phyloP scores from a whole-genome alignment of 1,140 invertebrate species.

The Antheraea mylitta region DNA sequence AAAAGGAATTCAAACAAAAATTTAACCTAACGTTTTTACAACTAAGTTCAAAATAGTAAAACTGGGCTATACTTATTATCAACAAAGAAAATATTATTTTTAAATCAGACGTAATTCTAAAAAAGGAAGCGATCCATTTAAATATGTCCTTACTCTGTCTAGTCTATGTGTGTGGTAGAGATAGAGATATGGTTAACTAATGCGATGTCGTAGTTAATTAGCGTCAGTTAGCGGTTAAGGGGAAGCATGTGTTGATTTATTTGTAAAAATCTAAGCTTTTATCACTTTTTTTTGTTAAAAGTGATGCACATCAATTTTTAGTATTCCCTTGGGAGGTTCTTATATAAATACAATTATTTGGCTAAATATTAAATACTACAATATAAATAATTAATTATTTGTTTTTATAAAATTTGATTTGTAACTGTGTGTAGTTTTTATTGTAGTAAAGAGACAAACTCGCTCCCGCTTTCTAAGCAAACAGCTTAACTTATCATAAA shows the following conservation, averaged over 20 bases:
- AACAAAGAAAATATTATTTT: neutral
- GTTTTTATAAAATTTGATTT: too few relatives aligned
- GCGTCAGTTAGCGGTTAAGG: conserved; percentile 53
- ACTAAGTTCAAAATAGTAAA: neutral
- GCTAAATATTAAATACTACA: too few relatives aligned
- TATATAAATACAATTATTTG: too few relatives aligned
- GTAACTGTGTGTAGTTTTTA: too few relatives aligned
- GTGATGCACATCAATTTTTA: too few relatives aligned
- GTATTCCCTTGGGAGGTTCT: too few relatives aligned
- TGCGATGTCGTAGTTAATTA: conserved; percentile 65
- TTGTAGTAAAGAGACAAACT: too few relatives aligned
- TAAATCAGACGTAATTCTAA: conserved; percentile 39
- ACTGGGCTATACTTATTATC: neutral
- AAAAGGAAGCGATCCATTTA: conserved; percentile 58
- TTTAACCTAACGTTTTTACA: neutral
- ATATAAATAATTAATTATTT: too few relatives aligned
- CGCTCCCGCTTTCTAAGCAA: too few relatives aligned
- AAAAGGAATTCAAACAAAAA: neutral
- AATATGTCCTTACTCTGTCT: conserved; percentile 40
- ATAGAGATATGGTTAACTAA: conserved; percentile 48
- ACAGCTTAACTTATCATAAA: too few relatives aligned
- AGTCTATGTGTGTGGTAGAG: conserved; percentile 31
- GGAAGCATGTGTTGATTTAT: conserved; percentile 22
- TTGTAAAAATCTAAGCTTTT: too few relatives aligned
- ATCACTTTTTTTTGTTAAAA: too few relatives aligned